These are phyloP conservation scores for Tenodera sinensis DNA, from an alignment of 2,888 invertebrate genomes.

Conservation along the genomic window DNA sequence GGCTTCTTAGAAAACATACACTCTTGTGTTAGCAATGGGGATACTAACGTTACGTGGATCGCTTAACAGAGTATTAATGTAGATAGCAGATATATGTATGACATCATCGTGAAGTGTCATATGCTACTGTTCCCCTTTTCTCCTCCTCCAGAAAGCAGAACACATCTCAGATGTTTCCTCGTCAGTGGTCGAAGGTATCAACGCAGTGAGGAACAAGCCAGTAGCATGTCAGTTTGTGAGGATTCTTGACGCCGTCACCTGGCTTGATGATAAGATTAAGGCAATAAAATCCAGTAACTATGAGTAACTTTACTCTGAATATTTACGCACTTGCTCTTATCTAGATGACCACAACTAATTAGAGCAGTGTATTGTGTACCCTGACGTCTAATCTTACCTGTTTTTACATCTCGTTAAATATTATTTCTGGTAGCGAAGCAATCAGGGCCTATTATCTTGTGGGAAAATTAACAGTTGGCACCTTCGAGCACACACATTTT, in stretches of 20 bases:
- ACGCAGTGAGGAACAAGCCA: no score
- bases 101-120: no score
- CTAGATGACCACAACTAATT: background rate
- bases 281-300: background rate
- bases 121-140: no score
- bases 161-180: no score
- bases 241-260: background rate
- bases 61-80: no score
- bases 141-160: no score
- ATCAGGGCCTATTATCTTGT: background rate
- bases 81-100: no score
- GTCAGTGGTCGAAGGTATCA: no score
- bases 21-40: no score
- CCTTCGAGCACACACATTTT: background rate
- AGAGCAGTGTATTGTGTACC: background rate
- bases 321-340: no score
- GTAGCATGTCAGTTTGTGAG: background rate
- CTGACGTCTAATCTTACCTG: background rate
- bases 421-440: background rate
- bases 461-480: background rate
- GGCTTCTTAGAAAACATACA: no score
- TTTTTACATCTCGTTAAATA: background rate
- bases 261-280: background rate
- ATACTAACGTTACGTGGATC: no score
- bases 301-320: background rate